A percentile compares a stretch with the other conserved stretches of the same genome.
Evolutionary conservation across 2,113 vertebrate species (phyloP).

Genomic region (Perccottus glenii): DNA sequence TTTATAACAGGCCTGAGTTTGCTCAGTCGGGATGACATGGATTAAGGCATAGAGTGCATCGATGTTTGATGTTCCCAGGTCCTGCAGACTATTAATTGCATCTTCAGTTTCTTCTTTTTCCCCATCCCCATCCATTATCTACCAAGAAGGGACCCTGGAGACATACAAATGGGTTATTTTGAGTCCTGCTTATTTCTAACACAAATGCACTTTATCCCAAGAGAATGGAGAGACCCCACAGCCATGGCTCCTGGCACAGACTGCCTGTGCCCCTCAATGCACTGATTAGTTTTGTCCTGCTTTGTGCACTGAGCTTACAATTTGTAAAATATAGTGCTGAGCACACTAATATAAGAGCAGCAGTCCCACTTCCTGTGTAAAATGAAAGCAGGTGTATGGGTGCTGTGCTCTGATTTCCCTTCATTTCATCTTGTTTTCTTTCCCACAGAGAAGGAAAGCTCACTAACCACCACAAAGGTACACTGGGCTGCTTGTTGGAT

Average conservation of each 20-base stretch:
- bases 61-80: slow-evolving; percentile 68
- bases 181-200: slow-evolving; percentile 59
- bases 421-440: slow-evolving; percentile 44
- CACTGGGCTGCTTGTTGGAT: slow-evolving; percentile 4
- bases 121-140: slow-evolving; percentile 69
- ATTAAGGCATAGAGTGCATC: slow-evolving; percentile 58
- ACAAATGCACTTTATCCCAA: slow-evolving; percentile 58
- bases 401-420: slow-evolving; percentile 26
- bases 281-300: slow-evolving; percentile 37
- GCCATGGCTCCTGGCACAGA: slow-evolving; percentile 50
- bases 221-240: slow-evolving; percentile 25
- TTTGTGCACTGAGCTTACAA: slow-evolving; percentile 12
- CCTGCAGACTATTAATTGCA: slow-evolving; percentile 73
- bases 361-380: slow-evolving; percentile 19
- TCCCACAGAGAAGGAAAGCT: slow-evolving; percentile 34
- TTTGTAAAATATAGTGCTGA: slow-evolving; percentile 18
- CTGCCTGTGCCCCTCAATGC: slow-evolving; percentile 30
- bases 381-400: slow-evolving; percentile 45
- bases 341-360: slow-evolving; percentile 9
- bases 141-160: slow-evolving; percentile 65
- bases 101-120: slow-evolving; percentile 39
- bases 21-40: slow-evolving; percentile 59
- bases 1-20: slow-evolving; percentile 58
- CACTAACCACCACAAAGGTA: slow-evolving; percentile 28
- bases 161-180: slow-evolving; percentile 72